Base-by-base conservation (phyloP, 2,113 vertebrate species). In the Thunnus maccoyii region DNA sequence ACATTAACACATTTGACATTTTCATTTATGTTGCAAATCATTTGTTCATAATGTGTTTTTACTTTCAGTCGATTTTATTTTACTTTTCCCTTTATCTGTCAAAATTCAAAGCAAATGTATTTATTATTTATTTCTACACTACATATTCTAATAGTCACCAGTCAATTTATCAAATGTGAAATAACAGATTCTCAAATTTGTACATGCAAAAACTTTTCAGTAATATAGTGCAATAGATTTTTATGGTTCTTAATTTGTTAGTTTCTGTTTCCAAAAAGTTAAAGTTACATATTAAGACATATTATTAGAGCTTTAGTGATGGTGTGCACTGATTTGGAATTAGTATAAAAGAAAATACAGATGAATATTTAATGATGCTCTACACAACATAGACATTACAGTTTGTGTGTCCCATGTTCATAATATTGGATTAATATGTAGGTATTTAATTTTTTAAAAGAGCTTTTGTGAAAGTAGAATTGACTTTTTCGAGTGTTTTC, bases 321-420 rank as follows among this genome's bases (percentile, higher is more conserved):
- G 6, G 3, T 80, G 27, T 78, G 32, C 67, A 65, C 3, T 72
- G 5, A 56, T 78, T 60, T 67, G 5, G 0, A 32, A 60, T 76
- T 32, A 63, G 18, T 58, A 9, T 22, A 47, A 65, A 32, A 62
- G 5, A 18, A 72, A 77, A 72, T 55, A 12, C 0, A 5, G 27
- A 66, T 69, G 32, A 22, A 36, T 70, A 67, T 72, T 62, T 60
- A 67, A 71, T 9, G 27, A 56, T n/a, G 30, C 14, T 61, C 1
- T 12, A 47, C 20, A 72, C 48, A 56, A 56, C 20, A 67, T 67
- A 54, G 22, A 51, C 50, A n/a, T 15, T 44, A 1, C 10, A 57
- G 36, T 68, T 69, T 58, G 62, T 61, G 32, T 63, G 13, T 54
- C 41, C 20, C 41, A n/a, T 67, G n/a, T 57, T 61, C 11, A 20